Evolutionary conservation across 1,140 invertebrate genomes (phyloP), one percentile per base, ranked within the genome.

Genomic region (Meloidogyne hapla): DNA sequence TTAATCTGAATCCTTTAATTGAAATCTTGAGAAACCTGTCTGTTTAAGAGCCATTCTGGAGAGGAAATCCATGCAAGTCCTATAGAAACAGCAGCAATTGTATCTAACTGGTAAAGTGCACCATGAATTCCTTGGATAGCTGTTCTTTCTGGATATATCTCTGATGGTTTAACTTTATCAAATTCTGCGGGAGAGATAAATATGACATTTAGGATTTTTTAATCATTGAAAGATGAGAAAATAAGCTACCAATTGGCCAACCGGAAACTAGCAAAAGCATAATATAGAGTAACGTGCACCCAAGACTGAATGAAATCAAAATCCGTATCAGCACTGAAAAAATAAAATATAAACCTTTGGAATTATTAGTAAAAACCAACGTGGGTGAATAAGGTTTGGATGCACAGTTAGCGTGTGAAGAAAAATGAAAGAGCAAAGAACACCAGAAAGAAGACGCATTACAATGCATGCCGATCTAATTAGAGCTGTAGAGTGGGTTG

Each of bases 21-120:
- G 33, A 33, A 33, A 33, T 33, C 33, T 33, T 33, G 9, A 66
- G 21, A 28, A 21, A 85, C 84, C 74, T 86, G 85, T 76, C 86
- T 64, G 69, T 87, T 83, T 13, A 86, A 76, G 1, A 86, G 83
- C 85, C 85, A 86, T 33, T 86, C 71, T 13, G 85, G 85, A 71
- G 83, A 79, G 15, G 80, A 69, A 13, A 86, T 71, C 85, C 85
- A 86, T 3, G 84, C 83, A 45, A 76, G 74, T 75, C 85, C 85
- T 66, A 86, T 86, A 33, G 76, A 67, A 56, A 86, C 82, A 9
- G 85, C 83, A 15, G 85, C 85, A 25, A 86, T 61, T 9, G 85
- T 73, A 70, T 86, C 85, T 25, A 86, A 40, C 69, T 86, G 85
- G 71, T 87, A 86, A 5, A 86, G 76, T 86, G 45, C 84, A 81